Evolutionary conservation across 2,888 invertebrate species (phyloP).

Genomic region (Tridacna gigas): DNA sequence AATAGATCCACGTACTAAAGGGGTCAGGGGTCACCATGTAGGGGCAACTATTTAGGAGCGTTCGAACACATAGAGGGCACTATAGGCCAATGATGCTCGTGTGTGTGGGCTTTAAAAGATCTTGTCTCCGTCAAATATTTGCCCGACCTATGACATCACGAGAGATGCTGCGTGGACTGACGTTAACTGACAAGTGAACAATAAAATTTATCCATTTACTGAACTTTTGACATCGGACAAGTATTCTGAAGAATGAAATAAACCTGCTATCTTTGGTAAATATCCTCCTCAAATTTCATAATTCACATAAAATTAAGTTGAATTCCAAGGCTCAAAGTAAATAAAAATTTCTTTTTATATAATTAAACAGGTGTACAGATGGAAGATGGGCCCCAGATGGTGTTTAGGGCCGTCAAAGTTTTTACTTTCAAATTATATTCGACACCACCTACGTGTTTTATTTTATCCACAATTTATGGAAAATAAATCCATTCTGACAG

Average conservation of each 20-base stretch:
- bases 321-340: conserved; percentile 46
- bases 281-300: conserved; percentile 60
- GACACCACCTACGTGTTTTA: conserved; percentile 55
- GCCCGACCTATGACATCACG: conserved; percentile 64
- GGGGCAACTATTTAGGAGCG: conserved; percentile 61
- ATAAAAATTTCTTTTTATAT: conserved; percentile 58
- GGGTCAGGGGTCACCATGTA: conserved; percentile 59
- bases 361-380: conserved; percentile 58
- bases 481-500: conserved; percentile 61
- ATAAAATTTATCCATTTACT: conserved; percentile 42
- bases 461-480: conserved; percentile 67
- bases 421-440: conserved; percentile 54
- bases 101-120: conserved; percentile 64
- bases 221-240: conserved; percentile 63
- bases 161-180: conserved; percentile 34
- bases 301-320: conserved; percentile 63
- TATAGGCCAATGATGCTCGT: conserved; percentile 33
- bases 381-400: conserved; percentile 44
- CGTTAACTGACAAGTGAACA: conserved; percentile 51
- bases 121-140: conserved; percentile 67
- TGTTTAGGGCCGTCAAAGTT: conserved; percentile 53
- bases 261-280: conserved; percentile 38
- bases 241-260: conserved; percentile 16
- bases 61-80: conserved; percentile 46
- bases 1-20: conserved; percentile 31